Percentiles rank a stretch among this genome's conserved stretches.
phyloP scores from a whole-genome alignment of 1,140 invertebrate genomes.

The Teleogryllus occipitalis region DNA sequence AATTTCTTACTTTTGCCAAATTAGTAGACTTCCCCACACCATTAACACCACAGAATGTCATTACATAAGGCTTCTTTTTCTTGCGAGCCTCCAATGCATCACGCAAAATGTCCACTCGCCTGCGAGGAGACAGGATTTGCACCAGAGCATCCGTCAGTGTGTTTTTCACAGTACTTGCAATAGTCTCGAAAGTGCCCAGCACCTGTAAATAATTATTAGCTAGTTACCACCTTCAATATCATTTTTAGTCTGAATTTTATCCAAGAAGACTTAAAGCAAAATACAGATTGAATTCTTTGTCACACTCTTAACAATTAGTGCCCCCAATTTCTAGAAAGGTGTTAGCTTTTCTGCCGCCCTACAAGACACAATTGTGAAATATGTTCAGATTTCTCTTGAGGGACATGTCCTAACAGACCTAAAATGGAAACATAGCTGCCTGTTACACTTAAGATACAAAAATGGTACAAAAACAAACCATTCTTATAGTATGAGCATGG shows the following conservation, averaged over 20 bases:
- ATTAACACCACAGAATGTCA: conserved; percentile 98
- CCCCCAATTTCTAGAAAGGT: neutral
- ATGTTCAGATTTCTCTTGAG: neutral
- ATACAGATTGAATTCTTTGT: no score
- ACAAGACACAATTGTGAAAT: neutral
- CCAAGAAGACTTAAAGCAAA: no score
- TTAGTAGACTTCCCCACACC: conserved; percentile 99
- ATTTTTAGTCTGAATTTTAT: neutral
- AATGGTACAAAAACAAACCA: no score
- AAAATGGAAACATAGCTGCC: no score
- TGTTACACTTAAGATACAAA: no score
- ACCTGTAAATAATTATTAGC: conserved; percentile 33
- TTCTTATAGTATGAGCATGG: no score
- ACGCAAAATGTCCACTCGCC: conserved; percentile 91
- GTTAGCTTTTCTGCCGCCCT: neutral
- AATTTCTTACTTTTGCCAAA: conserved; percentile 70
- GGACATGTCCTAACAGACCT: no score
- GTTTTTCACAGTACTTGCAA: conserved; percentile 71
- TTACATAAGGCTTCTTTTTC: conserved; percentile 78
- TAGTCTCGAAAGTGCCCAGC: conserved; percentile 86
- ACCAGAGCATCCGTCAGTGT: conserved; percentile 78
- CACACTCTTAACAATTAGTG: neutral
- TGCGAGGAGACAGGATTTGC: conserved; percentile 87
- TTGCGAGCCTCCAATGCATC: conserved; percentile 88
- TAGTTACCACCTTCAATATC: neutral